A percentile compares a stretch with the other conserved stretches of the same genome.
phyloP scores from a whole-genome alignment of 2,888 invertebrate genomes.

The Lepidonotus clava region DNA sequence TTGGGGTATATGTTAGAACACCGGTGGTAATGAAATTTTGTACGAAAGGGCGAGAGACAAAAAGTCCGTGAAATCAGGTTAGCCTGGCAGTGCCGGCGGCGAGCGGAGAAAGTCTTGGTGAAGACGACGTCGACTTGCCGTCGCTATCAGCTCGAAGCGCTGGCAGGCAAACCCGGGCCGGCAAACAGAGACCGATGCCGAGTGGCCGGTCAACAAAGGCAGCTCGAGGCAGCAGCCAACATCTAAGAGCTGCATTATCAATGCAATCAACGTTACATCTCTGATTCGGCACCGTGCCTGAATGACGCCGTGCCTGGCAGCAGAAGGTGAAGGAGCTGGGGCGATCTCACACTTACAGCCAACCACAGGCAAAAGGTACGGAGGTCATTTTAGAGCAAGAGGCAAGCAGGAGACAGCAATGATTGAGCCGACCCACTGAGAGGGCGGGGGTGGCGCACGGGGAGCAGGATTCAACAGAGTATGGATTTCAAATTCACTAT shows the following conservation, averaged over 20 bases:
- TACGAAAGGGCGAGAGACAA: constrained; percentile 15
- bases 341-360: too few species aligned
- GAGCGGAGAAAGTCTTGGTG: not conserved
- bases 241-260: constrained; percentile 24
- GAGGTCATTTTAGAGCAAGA: too few species aligned
- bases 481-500: constrained; percentile 1
- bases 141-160: constrained; percentile 9
- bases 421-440: not conserved
- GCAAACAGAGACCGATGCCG: not conserved
- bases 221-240: not conserved
- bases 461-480: constrained; percentile 7
- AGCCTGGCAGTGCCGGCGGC: not conserved
- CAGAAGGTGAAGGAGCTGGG: too few species aligned
- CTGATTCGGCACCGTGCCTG: not conserved
- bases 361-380: too few species aligned
- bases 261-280: constrained; percentile 31
- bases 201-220: constrained; percentile 19
- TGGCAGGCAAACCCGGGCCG: not conserved
- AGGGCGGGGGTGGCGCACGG: not conserved
- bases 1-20: not conserved
- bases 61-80: constrained; percentile 14
- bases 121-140: not conserved
- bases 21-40: constrained; percentile 15
- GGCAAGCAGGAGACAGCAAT: too few species aligned
- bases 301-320: not conserved